A percentile compares a stretch with the other conserved stretches of the same genome.
Conservation (phyloP, 2,113 vertebrate species). For the Zingel zingel region DNA sequence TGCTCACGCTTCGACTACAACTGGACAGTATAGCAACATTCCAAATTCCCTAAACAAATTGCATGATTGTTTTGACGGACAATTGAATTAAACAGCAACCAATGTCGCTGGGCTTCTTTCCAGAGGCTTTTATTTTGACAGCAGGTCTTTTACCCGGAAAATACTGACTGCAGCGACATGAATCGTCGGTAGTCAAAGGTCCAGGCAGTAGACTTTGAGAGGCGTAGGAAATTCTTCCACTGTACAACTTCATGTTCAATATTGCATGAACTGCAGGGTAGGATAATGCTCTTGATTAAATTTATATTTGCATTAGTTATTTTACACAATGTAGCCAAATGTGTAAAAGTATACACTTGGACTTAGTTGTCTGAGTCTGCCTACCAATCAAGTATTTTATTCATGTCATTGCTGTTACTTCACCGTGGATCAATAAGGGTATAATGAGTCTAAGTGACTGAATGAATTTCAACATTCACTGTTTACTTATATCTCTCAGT, state of each 20-base stretch:
- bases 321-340: background rate
- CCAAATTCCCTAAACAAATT: accelerated
- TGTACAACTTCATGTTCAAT: background rate
- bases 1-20: accelerated
- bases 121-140: slow-evolving; percentile 74
- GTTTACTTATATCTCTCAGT: background rate
- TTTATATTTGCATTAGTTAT: background rate
- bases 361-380: background rate
- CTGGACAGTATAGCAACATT: accelerated
- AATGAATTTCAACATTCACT: background rate
- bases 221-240: background rate
- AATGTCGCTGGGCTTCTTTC: accelerated
- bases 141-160: slow-evolving; percentile 40
- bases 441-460: background rate
- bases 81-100: background rate
- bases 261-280: slow-evolving; percentile 35
- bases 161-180: background rate
- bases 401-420: background rate
- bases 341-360: background rate
- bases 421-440: background rate
- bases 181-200: slow-evolving; percentile 18
- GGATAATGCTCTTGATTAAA: background rate
- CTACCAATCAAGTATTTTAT: background rate
- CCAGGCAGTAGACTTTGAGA: background rate
- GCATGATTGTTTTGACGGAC: background rate